phyloP scores from a whole-genome alignment of 92 coral and sea anemone species.

The Parazoanthus atlanticus region DNA sequence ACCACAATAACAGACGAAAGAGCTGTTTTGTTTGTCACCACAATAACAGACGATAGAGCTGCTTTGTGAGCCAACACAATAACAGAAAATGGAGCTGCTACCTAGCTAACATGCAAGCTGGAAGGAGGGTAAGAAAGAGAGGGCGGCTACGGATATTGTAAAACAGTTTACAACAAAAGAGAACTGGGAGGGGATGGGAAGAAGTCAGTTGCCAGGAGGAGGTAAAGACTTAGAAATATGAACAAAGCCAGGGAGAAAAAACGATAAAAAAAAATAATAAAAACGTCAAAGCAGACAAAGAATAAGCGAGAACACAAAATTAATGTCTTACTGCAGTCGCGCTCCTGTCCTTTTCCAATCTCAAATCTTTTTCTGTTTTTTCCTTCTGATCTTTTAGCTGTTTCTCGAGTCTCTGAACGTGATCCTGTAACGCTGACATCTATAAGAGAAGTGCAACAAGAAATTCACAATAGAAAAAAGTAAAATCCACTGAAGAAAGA shows the following conservation, averaged over 20 bases:
- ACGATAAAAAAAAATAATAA: background rate
- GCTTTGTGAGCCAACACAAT: too few species aligned
- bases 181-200: background rate
- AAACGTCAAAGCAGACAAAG: background rate
- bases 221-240: background rate
- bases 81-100: background rate
- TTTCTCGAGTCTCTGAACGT: conserved; percentile 56
- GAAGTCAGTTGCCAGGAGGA: background rate
- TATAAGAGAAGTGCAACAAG: background rate
- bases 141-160: background rate
- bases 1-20: too few species aligned
- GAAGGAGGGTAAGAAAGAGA: background rate
- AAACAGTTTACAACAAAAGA: background rate
- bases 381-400: conserved; percentile 58
- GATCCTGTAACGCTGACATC: conserved; percentile 63
- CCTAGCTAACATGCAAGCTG: background rate
- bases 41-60: background rate
- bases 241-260: too few species aligned
- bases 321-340: conserved; percentile 66
- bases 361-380: conserved; percentile 58
- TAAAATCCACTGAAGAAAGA: background rate
- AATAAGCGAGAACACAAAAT: background rate
- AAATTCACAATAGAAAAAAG: background rate
- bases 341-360: conserved; percentile 62
- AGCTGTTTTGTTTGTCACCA: too few species aligned